phyloP scores from a whole-genome alignment of 2,797 vertebrate species.

The Xenentodon cancila region DNA sequence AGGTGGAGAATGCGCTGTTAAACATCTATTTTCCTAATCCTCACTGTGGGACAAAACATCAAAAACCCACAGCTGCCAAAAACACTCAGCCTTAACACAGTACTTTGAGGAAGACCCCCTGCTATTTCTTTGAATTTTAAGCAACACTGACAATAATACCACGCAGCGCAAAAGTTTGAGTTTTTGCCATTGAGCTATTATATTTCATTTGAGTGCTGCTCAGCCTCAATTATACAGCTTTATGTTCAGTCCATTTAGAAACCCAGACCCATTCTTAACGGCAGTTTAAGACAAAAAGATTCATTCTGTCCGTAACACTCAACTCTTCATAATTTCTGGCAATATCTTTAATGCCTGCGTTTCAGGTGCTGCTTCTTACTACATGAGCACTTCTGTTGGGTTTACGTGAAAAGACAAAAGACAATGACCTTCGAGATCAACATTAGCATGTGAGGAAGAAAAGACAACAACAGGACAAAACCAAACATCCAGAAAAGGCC shows the following conservation, averaged over 20 bases:
- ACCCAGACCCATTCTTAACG: conserved; percentile 38
- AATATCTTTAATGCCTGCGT: too few species aligned
- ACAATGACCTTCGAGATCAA: too few species aligned
- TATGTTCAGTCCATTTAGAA: conserved; percentile 19
- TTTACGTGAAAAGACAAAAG: too few species aligned
- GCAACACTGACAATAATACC: conserved; percentile 68
- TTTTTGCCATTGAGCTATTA: too few species aligned
- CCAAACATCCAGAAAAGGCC: too few species aligned
- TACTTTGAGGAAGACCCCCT: conserved; percentile 66
- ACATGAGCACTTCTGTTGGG: too few species aligned
- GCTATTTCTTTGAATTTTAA: conserved; percentile 70
- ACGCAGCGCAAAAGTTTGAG: conserved; percentile 48
- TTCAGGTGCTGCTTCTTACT: too few species aligned
- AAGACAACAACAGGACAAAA: too few species aligned
- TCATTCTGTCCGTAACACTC: conserved; percentile 8
- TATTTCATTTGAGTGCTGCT: conserved; percentile 54
- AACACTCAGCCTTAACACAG: conserved; percentile 67
- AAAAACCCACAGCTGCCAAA: conserved; percentile 73
- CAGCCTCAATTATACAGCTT: conserved; percentile 22
- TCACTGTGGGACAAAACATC: conserved; percentile 60
- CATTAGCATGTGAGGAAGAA: too few species aligned
- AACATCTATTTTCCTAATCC: conserved; percentile 65
- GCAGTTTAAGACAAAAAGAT: conserved; percentile 14
- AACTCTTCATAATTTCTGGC: too few species aligned
- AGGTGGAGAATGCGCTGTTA: conserved; percentile 35